Percentiles rank a stretch among this genome's conserved stretches.
phyloP scores from a whole-genome alignment of 1,140 invertebrate genomes.

The Bicyclus anynana region DNA sequence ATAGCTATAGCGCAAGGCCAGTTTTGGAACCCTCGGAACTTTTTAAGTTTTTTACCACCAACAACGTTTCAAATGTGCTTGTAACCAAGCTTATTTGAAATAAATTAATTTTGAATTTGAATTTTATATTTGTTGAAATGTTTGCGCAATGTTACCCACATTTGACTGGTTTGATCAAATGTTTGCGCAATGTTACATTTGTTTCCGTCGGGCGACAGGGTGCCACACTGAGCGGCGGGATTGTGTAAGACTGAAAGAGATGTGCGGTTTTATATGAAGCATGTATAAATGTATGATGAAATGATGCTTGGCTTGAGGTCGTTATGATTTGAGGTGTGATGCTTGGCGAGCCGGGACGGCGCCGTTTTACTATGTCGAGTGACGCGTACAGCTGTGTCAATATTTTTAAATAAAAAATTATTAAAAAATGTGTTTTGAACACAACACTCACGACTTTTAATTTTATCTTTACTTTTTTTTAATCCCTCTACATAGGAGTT shows the following conservation, averaged over 20 bases:
- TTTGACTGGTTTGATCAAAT: too few species aligned
- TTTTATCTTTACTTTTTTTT: constrained; percentile 20
- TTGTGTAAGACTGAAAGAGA: constrained; percentile 52
- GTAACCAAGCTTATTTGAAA: too few species aligned
- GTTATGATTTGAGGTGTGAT: constrained; percentile 17
- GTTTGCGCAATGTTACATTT: not conserved
- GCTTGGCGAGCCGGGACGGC: constrained; percentile 28
- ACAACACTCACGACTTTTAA: constrained; percentile 64
- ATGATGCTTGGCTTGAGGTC: constrained; percentile 19
- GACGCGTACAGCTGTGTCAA: constrained; percentile 61
- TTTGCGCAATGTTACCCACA: too few species aligned
- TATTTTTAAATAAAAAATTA: constrained; percentile 68
- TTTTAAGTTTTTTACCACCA: too few species aligned
- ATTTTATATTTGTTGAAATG: too few species aligned
- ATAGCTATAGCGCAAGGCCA: too few species aligned
- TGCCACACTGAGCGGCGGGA: not conserved
- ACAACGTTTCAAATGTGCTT: too few species aligned
- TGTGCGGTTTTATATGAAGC: constrained; percentile 35
- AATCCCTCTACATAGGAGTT: too few species aligned
- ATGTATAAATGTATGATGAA: constrained; percentile 23
- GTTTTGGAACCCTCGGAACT: too few species aligned
- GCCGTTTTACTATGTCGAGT: constrained; percentile 41
- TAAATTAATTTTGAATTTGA: too few species aligned
- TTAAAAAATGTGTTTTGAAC: constrained; percentile 73
- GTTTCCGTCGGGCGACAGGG: not conserved